A percentile compares a stretch with the other conserved stretches of the same genome.
phyloP scores from a whole-genome alignment of 2,113 vertebrate species.

The Brachypteracias leptosomus region DNA sequence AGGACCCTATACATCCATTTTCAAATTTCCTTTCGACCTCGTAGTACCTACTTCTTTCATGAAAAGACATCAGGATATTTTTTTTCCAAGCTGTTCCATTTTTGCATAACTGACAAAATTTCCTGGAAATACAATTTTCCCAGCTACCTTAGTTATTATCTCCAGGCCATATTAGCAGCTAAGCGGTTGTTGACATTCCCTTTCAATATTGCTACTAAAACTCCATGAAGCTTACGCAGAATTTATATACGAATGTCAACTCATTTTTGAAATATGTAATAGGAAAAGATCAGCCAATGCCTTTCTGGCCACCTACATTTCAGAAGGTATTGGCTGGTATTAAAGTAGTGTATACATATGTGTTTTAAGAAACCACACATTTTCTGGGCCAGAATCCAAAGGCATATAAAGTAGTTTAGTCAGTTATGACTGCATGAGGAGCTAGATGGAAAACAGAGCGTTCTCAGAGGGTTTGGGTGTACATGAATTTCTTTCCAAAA shows the following conservation, averaged over 20 bases:
- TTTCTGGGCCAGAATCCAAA: constrained; percentile 61
- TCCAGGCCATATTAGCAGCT: not conserved
- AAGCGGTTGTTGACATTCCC: constrained; percentile 22
- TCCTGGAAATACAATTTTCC: constrained; percentile 19
- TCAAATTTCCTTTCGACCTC: constrained; percentile 53
- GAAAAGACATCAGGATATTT: not conserved
- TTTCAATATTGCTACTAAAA: constrained; percentile 27
- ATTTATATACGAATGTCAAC: constrained; percentile 21
- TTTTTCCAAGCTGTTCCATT: not conserved
- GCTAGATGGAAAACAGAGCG: constrained; percentile 42
- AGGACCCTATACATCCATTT: constrained; percentile 31
- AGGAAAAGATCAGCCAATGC: constrained; percentile 19
- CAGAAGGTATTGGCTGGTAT: constrained; percentile 39
- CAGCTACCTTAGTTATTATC: constrained; percentile 3
- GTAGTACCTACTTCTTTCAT: not conserved
- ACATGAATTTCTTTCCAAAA: constrained; percentile 12
- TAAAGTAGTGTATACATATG: constrained; percentile 10
- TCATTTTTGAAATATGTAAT: constrained; percentile 48
- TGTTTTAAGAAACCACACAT: constrained; percentile 59
- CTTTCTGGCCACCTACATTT: constrained; percentile 55
- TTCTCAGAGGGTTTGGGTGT: constrained; percentile 3
- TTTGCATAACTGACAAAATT: constrained; percentile 2
- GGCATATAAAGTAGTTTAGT: constrained; percentile 32
- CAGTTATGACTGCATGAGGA: constrained; percentile 12
- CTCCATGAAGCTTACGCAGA: not conserved